phyloP scores from a whole-genome alignment of 2,888 invertebrate species.

The Pteria penguin region DNA sequence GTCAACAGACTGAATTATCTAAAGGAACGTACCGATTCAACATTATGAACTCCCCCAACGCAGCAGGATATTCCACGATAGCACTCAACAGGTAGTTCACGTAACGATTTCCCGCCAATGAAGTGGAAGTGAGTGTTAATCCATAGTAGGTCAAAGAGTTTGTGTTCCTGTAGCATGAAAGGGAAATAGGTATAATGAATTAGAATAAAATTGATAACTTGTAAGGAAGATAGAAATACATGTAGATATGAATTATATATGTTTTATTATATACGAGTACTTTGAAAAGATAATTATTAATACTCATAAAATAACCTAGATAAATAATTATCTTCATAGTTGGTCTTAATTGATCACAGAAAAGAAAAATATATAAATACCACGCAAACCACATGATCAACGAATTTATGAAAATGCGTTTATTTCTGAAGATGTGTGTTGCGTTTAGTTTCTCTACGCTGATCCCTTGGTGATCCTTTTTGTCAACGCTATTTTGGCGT shows the following conservation, averaged over 20 bases:
- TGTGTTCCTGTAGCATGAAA: slow-evolving; percentile 70
- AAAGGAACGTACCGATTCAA: slow-evolving; percentile 63
- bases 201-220: too few species aligned
- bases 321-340: too few species aligned
- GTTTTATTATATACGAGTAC: too few species aligned
- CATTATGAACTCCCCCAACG: slow-evolving; percentile 41
- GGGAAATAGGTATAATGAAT: too few species aligned
- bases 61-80: slow-evolving; percentile 56
- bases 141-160: slow-evolving; percentile 69
- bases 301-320: too few species aligned
- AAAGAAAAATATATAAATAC: too few species aligned
- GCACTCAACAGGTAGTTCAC: slow-evolving; percentile 64
- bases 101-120: slow-evolving; percentile 67
- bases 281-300: too few species aligned
- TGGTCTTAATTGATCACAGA: too few species aligned
- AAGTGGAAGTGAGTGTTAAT: slow-evolving; percentile 63
- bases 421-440: slow-evolving; percentile 57
- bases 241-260: too few species aligned
- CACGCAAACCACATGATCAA: slow-evolving; percentile 39
- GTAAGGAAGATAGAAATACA: not conserved
- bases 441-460: slow-evolving; percentile 52
- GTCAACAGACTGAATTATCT: too few species aligned
- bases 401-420: slow-evolving; percentile 51
- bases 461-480: too few species aligned
- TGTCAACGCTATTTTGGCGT: too few species aligned